phyloP scores from a whole-genome alignment of 2,113 vertebrate genomes.

The Cynocephalus volans region DNA sequence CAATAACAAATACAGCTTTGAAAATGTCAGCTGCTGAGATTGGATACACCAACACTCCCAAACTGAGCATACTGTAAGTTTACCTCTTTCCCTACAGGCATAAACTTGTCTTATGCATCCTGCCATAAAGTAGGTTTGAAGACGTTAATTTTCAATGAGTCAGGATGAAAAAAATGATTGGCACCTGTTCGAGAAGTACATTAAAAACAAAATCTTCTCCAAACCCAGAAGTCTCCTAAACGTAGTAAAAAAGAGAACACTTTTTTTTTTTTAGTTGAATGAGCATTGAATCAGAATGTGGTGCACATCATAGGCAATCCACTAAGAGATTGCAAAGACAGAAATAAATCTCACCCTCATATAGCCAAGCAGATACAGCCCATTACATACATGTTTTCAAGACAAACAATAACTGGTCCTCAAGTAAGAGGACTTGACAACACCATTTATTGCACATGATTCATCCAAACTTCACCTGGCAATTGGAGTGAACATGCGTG shows the following conservation, averaged over 20 bases:
- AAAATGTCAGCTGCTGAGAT: background rate
- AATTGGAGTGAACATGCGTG: background rate
- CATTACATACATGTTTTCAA: background rate
- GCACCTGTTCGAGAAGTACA: background rate
- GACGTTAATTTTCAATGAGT: slow-evolving; percentile 48
- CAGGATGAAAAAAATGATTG: background rate
- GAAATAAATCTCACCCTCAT: background rate
- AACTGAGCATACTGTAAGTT: background rate
- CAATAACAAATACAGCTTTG: background rate
- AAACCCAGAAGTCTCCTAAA: background rate
- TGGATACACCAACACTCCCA: background rate
- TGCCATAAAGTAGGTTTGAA: background rate
- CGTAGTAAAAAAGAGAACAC: background rate
- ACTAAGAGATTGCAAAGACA: background rate
- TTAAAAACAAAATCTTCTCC: background rate
- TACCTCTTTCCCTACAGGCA: background rate
- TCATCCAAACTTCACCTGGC: background rate
- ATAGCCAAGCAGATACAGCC: background rate
- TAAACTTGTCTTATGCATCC: background rate
- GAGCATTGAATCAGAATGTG: background rate
- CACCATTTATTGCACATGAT: background rate
- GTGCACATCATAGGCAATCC: background rate
- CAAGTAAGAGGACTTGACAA: background rate
- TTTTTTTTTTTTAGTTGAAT: background rate
- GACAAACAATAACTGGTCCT: background rate